These are phyloP conservation scores for Trichogramma dendrolimi DNA, from an alignment of 2,888 invertebrate genomes.

Conservation along the genomic window DNA sequence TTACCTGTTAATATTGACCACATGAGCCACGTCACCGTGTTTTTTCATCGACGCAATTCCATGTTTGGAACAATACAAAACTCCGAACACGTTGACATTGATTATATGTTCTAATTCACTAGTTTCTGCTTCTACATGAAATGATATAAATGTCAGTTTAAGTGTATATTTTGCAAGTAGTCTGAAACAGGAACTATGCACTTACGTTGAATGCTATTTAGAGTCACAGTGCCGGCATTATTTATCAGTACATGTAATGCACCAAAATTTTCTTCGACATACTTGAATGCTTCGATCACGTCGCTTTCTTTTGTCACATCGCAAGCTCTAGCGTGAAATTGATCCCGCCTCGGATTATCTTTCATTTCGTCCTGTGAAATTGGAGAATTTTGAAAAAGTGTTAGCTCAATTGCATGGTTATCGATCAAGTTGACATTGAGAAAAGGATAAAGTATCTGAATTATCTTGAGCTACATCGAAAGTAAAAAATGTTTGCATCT, in stretches of 20 bases:
- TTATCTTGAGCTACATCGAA: too few relatives aligned
- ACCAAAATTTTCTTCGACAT: constrained; percentile 55
- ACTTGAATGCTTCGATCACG: constrained; percentile 56
- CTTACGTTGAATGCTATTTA: too few relatives aligned
- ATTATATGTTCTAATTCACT: constrained; percentile 24
- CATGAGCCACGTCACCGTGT: background rate
- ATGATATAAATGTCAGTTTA: background rate
- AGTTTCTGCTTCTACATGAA: background rate
- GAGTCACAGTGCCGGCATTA: constrained; percentile 55
- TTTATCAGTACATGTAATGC: constrained; percentile 60
- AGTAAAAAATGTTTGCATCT: too few relatives aligned
- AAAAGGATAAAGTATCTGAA: too few relatives aligned
- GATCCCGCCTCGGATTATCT: constrained; percentile 32
- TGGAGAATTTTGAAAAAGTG: too few relatives aligned
- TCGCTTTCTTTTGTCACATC: constrained; percentile 57
- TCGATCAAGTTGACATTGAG: too few relatives aligned
- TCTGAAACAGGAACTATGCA: too few relatives aligned
- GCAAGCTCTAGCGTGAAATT: constrained; percentile 51
- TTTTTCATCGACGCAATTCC: background rate
- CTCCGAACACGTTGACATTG: constrained; percentile 38
- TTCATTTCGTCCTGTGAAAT: constrained; percentile 42
- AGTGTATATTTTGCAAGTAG: too few relatives aligned
- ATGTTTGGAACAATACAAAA: constrained; percentile 1
- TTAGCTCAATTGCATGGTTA: too few relatives aligned
- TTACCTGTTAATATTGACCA: constrained; percentile 4